Conservation (phyloP, 2,888 invertebrate species). For the Stenotaenia linearis region DNA sequence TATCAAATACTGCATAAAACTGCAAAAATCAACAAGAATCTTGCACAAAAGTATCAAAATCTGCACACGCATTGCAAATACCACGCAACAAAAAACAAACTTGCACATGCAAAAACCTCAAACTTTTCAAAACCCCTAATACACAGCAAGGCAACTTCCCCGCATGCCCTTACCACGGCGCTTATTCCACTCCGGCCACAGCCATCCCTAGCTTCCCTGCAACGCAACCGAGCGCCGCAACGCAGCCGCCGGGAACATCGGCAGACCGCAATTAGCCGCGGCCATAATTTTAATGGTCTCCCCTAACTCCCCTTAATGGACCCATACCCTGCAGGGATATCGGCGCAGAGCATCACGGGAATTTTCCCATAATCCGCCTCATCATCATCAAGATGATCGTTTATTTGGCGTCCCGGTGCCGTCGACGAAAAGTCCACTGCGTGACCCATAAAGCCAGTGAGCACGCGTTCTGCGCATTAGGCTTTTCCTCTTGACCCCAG, state of each 20-base stretch:
- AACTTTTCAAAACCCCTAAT: too few species aligned
- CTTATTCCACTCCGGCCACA: neutral
- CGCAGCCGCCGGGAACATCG: neutral
- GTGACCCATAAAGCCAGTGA: neutral
- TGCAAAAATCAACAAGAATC: too few species aligned
- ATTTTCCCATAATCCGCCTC: neutral
- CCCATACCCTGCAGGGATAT: neutral
- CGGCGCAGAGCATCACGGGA: neutral
- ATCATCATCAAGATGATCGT: neutral
- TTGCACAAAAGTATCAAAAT: too few species aligned
- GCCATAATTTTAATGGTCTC: conserved; percentile 6
- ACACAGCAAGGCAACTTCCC: too few species aligned
- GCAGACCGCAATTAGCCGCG: conserved; percentile 7
- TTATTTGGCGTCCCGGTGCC: too few species aligned
- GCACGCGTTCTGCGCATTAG: neutral
- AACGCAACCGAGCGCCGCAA: neutral
- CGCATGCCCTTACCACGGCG: too few species aligned
- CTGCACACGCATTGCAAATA: too few species aligned
- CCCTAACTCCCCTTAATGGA: conserved; percentile 8
- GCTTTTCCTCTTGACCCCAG: neutral
- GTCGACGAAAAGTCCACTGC: neutral
- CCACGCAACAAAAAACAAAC: too few species aligned
- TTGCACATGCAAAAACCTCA: too few species aligned
- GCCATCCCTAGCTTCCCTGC: neutral
- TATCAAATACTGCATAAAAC: too few species aligned